A percentile compares a stretch with the other conserved stretches of the same genome.
These are phyloP conservation scores for Mercenaria mercenaria DNA, from an alignment of 1,140 invertebrate species.

Conservation along the genomic window DNA sequence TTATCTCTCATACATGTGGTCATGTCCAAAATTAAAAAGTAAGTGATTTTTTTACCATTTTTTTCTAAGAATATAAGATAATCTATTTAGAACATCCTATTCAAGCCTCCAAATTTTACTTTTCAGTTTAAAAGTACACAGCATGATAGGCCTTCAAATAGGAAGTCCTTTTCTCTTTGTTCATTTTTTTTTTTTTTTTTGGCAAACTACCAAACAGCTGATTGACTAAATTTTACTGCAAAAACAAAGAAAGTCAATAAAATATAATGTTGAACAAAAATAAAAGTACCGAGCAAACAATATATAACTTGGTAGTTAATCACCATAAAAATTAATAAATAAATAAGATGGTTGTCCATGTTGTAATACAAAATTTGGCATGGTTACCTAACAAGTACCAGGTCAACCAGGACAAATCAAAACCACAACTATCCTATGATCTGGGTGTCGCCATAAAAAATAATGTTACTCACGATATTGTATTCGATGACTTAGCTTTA, in stretches of 20 bases:
- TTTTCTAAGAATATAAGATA: too few relatives aligned
- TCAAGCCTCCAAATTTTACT: too few relatives aligned
- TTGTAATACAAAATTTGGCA: neutral
- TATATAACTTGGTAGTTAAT: too few relatives aligned
- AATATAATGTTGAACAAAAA: too few relatives aligned
- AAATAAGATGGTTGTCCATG: too few relatives aligned
- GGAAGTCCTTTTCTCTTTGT: constrained; percentile 22
- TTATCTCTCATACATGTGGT: neutral
- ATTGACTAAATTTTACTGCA: neutral
- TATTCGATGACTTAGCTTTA: constrained; percentile 18
- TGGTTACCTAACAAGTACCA: neutral
- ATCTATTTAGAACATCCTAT: too few relatives aligned
- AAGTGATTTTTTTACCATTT: too few relatives aligned
- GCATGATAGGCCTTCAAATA: too few relatives aligned
- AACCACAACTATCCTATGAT: neutral
- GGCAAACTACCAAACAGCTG: constrained; percentile 28
- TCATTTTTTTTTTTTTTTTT: neutral
- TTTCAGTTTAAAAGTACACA: too few relatives aligned
- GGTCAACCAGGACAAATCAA: neutral
- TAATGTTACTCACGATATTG: neutral
- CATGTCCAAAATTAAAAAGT: constrained; percentile 5
- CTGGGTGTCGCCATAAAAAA: neutral
- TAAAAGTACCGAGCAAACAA: too few relatives aligned
- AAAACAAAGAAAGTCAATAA: too few relatives aligned
- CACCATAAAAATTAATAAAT: too few relatives aligned